phyloP scores from a whole-genome alignment of 2,888 invertebrate genomes.

The Drosophila setosimentum region DNA sequence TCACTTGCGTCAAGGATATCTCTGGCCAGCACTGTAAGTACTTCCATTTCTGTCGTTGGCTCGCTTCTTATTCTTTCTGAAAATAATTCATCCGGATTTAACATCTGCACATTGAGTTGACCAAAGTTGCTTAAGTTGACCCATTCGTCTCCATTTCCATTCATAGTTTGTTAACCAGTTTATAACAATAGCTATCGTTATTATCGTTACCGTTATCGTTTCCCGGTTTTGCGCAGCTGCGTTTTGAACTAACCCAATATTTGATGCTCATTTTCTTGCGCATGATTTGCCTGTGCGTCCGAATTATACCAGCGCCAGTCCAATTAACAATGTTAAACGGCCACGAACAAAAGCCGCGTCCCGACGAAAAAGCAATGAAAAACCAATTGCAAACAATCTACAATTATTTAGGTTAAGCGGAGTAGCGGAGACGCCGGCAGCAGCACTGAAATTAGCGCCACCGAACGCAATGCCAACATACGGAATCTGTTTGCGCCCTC shows the following conservation, averaged over 20 bases:
- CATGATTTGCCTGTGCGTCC: constrained; percentile 54
- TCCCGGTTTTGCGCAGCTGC: constrained; percentile 18
- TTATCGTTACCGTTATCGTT: constrained; percentile 16
- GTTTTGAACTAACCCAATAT: constrained; percentile 62
- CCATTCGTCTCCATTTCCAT: constrained; percentile 31
- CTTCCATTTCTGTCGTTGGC: constrained; percentile 52
- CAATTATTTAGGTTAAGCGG: constrained; percentile 79
- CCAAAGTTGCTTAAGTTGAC: constrained; percentile 43
- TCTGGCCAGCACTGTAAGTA: constrained; percentile 67
- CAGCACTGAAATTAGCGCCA: constrained; percentile 58
- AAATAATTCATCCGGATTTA: constrained; percentile 60
- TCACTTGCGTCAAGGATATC: constrained; percentile 75
- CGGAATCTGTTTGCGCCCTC: constrained; percentile 78
- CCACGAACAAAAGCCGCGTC: constrained; percentile 46
- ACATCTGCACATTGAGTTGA: constrained; percentile 57
- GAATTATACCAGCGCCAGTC: constrained; percentile 33
- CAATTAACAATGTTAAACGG: constrained; percentile 67
- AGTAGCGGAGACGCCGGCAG: constrained; percentile 49
- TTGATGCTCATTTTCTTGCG: constrained; percentile 29
- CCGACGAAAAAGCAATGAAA: constrained; percentile 39
- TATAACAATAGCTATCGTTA: constrained; percentile 59
- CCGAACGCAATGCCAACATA: constrained; percentile 80
- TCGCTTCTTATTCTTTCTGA: constrained; percentile 22
- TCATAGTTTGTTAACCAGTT: constrained; percentile 34
- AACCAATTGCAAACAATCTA: constrained; percentile 59